Evolutionary conservation across 2,888 invertebrate genomes (phyloP).

Genomic region (Craniophora ligustri): DNA sequence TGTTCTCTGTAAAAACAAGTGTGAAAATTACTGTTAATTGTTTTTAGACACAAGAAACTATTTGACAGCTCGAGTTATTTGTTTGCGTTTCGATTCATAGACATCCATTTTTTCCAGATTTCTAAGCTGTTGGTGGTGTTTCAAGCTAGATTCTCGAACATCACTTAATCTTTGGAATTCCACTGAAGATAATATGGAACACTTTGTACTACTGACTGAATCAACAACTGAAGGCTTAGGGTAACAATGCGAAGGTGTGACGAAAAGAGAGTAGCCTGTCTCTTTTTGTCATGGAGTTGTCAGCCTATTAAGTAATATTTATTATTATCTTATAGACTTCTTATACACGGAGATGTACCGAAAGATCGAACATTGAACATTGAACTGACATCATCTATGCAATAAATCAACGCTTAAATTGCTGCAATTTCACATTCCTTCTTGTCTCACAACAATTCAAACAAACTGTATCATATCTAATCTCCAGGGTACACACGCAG

Average conservation of each 20-base stretch:
- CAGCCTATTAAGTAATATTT: no score
- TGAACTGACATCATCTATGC: background rate
- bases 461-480: conserved; percentile 31
- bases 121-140: no score
- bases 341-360: background rate
- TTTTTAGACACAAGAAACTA: background rate
- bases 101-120: no score
- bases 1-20: conserved; percentile 33
- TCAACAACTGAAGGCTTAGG: no score
- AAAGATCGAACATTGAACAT: background rate
- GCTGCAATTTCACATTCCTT: conserved; percentile 25
- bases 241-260: no score
- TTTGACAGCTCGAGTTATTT: background rate
- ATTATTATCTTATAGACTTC: background rate
- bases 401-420: background rate
- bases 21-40: conserved; percentile 26
- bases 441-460: conserved; percentile 24
- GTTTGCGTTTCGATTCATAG: no score
- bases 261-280: no score
- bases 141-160: no score
- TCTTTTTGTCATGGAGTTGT: no score
- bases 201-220: no score
- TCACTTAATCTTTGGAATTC: no score
- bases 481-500: conserved; percentile 33
- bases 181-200: no score